Base-by-base conservation (phyloP, 2,113 vertebrate genomes). In the Macrotus californicus region DNA sequence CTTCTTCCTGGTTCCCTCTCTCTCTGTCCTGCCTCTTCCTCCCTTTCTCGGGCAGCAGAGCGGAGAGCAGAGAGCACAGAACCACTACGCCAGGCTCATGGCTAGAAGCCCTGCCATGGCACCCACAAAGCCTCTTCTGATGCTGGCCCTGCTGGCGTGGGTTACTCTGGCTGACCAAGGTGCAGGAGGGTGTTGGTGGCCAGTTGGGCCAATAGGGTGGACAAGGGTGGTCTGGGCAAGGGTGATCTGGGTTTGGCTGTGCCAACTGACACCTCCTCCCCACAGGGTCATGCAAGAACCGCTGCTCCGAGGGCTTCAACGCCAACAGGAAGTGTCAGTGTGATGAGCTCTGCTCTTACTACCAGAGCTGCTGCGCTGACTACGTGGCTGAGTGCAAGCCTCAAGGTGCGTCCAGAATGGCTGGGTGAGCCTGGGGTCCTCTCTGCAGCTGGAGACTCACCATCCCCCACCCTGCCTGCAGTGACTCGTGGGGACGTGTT, bases 401-500 rank as follows among this genome's bases (percentile, higher is more conserved):
- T 93, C 98, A 97, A 97, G 99, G 99, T 99, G 64, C 7, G 94
- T 93, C 46, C 31, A 26, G 82, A 94, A 26, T 92, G 94, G 98
- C 98, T 99, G 85, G 72, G 64, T 34, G 59, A 59, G 88, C 15
- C 52, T 76, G 54, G 92, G 92, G 41, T 61, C 7, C 26, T 50
- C 22, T 72, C 66, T 83, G 39, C 9, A 34, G 13, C 77, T n/a
- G 69, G 86, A 93, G 50, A 82, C 87, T 97, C 89, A 96, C 79
- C 18, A 16, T n/a, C 7, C 6, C 24, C 69, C 64, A 6, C n/a
- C 76, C n/a, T 94, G 79, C 85, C 86, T 6, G 0, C 97, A 98
- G 98, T 98, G 98, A 99, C 98, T 76, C 99, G 99, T 0, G 99
- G 99, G 87, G 99, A 99, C 1, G 99, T 99, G 0, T 99, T 99